phyloP scores from a whole-genome alignment of 1,140 invertebrate species.

The Drosophila lowei region DNA sequence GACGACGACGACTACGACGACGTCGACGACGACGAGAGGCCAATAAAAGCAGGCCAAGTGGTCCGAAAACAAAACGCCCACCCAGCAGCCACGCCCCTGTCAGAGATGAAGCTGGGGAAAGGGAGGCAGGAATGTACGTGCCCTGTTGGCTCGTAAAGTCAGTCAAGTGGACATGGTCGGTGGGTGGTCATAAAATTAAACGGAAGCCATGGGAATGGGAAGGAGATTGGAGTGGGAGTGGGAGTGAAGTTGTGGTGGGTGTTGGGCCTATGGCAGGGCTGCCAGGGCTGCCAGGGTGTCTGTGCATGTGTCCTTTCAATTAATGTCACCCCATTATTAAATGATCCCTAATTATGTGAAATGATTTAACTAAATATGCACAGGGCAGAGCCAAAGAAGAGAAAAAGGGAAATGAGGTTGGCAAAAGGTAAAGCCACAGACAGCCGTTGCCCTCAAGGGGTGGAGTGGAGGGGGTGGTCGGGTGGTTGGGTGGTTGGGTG shows the following conservation, averaged over 20 bases:
- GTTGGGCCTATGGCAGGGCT: slow-evolving; percentile 12
- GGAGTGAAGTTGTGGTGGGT: slow-evolving; percentile 12
- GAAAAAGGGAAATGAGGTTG: slow-evolving; percentile 23
- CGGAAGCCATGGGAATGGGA: slow-evolving; percentile 54
- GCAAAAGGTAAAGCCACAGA: slow-evolving; percentile 63
- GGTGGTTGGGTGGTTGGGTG: neutral
- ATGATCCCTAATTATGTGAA: slow-evolving; percentile 83
- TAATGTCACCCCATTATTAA: slow-evolving; percentile 83
- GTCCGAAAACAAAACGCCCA: slow-evolving; percentile 49
- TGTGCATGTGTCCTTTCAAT: slow-evolving; percentile 65
- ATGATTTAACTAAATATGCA: slow-evolving; percentile 82
- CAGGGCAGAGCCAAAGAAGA: slow-evolving; percentile 33
- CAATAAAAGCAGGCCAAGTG: slow-evolving; percentile 65
- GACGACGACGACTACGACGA: slow-evolving; percentile 17
- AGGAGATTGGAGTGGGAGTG: slow-evolving; percentile 2
- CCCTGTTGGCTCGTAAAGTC: slow-evolving; percentile 66
- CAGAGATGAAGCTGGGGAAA: slow-evolving; percentile 6
- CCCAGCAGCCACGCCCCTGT: slow-evolving; percentile 22
- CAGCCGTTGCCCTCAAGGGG: slow-evolving; percentile 40
- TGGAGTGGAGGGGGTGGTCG: neutral
- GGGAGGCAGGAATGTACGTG: slow-evolving; percentile 28
- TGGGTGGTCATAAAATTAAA: slow-evolving; percentile 75
- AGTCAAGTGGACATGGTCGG: slow-evolving; percentile 71
- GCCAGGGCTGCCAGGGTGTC: slow-evolving; percentile 20
- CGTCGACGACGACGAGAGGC: slow-evolving; percentile 52